Conservation (phyloP, 2,888 invertebrate species). For the Tinea pellionella region DNA sequence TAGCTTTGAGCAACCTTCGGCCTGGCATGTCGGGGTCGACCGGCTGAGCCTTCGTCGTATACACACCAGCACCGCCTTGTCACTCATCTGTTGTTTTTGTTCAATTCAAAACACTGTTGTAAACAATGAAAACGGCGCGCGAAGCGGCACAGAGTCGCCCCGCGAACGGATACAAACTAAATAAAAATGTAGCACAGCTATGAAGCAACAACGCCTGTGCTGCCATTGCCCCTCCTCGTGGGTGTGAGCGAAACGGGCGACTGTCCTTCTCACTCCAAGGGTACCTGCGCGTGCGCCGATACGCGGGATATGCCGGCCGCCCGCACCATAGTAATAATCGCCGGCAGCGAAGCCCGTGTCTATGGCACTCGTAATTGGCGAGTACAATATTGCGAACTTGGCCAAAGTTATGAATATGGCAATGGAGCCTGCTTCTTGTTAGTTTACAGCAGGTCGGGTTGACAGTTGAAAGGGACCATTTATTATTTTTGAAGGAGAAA, state of each 20-base stretch:
- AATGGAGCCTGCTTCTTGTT: neutral
- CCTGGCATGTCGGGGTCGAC: constrained; percentile 54
- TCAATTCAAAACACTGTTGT: constrained; percentile 42
- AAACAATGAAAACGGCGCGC: constrained; percentile 28
- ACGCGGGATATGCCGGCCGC: constrained; percentile 40
- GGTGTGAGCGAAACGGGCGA: constrained; percentile 40
- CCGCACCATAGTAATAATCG: constrained; percentile 25
- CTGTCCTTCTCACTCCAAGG: constrained; percentile 27
- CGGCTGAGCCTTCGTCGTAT: constrained; percentile 50
- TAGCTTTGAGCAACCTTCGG: constrained; percentile 58
- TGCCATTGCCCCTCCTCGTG: constrained; percentile 49
- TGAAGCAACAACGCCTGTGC: constrained; percentile 50
- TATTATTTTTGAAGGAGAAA: constrained; percentile 3
- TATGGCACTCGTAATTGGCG: constrained; percentile 41
- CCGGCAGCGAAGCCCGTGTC: constrained; percentile 58
- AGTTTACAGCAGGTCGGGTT: neutral
- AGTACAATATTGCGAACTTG: constrained; percentile 13
- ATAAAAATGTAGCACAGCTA: constrained; percentile 66
- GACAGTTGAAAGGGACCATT: neutral
- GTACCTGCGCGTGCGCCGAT: constrained; percentile 64
- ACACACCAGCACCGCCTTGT: constrained; percentile 39
- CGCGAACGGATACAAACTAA: constrained; percentile 64
- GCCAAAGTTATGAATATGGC: constrained; percentile 7
- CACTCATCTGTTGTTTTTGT: constrained; percentile 61
- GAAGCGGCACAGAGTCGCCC: constrained; percentile 20